Evolutionary conservation across 2,888 invertebrate genomes (phyloP), one percentile per base, ranked within the genome.

Genomic region (Polydrusus cervinus): DNA sequence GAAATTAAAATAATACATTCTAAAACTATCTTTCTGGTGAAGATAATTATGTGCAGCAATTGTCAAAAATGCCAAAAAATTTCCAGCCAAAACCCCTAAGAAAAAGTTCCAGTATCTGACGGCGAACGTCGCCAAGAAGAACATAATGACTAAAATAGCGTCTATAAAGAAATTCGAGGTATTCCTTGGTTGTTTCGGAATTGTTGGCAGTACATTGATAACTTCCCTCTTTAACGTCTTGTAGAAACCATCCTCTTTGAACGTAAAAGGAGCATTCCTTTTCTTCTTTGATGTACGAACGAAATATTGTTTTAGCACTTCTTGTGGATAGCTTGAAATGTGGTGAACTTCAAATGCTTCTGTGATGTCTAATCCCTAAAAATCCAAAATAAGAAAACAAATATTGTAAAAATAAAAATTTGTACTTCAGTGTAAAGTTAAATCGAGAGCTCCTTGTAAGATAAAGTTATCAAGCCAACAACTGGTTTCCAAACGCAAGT

Each of bases 301-400:
- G 83, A 90, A 93, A 83, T 90, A 95, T 81, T 93, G 93, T 11
- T 89, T 87, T 6, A 95, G 85, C 69, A 93, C 82, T 79, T 89
- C 89, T 80, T 90, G 89, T 0, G 87, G 86, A 5, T 47, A 13
- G 1, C 87, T 86, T 6, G 90, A 89, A 49, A 94, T 82, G 84
- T 95, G 95, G 84, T 94, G 93, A 0, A 89, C 86, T 88, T 94
- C 93, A 81, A 94, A 95, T 7, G 92, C 91, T 87, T 95, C 95
- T 0, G 95, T 95, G 73, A 95, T 93, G 81, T 95, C 95, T 0
- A 92, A 93, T 0, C 94, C 95, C 90, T 92, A 90, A 38, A 65
- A 75, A 20, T 43, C n/a, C 13, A 43, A n/a, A 43, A n/a, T 43
- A n/a, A 43, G 40, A 11, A 11, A 11, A 40, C 7, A 40, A 40